phyloP scores from a whole-genome alignment of 23 tunicate species.

The Clavelina lepadiformis region DNA sequence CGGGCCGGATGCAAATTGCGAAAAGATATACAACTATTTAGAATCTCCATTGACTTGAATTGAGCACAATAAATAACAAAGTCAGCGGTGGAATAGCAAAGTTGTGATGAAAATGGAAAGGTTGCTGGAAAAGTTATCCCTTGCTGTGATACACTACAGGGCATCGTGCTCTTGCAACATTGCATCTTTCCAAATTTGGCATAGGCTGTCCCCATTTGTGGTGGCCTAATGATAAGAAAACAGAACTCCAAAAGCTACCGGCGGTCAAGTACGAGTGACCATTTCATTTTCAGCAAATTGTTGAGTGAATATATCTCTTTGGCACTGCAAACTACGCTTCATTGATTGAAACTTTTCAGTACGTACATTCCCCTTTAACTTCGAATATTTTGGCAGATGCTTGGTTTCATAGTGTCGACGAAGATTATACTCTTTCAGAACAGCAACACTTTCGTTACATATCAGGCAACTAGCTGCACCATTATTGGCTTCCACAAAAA shows the following conservation, averaged over 20 bases:
- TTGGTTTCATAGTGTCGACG: constrained; percentile 38
- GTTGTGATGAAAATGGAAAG: constrained; percentile 5
- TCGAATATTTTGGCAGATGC: constrained; percentile 48
- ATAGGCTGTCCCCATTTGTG: no score
- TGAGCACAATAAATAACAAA: constrained; percentile 4
- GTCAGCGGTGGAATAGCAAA: constrained; percentile 12
- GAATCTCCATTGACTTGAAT: not conserved
- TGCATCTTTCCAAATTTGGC: no score
- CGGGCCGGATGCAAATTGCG: constrained; percentile 15
- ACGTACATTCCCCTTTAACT: constrained; percentile 24
- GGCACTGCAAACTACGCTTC: constrained; percentile 12
- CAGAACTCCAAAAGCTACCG: no score
- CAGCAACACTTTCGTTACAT: constrained; percentile 32
- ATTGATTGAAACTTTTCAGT: constrained; percentile 23
- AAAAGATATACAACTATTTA: constrained; percentile 9
- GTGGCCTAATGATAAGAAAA: no score
- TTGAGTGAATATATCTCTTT: constrained; percentile 17
- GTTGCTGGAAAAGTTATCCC: not conserved
- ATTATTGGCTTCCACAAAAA: constrained; percentile 15
- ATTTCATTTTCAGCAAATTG: constrained; percentile 29
- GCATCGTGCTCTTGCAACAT: not conserved
- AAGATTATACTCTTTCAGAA: constrained; percentile 28
- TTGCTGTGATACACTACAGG: not conserved
- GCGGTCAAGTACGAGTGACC: constrained; percentile 38
- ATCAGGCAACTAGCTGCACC: constrained; percentile 33